Evolutionary conservation across 2,888 invertebrate genomes (phyloP), one percentile per base, ranked within the genome.

Genomic region (Prostheceraeus crozeri): DNA sequence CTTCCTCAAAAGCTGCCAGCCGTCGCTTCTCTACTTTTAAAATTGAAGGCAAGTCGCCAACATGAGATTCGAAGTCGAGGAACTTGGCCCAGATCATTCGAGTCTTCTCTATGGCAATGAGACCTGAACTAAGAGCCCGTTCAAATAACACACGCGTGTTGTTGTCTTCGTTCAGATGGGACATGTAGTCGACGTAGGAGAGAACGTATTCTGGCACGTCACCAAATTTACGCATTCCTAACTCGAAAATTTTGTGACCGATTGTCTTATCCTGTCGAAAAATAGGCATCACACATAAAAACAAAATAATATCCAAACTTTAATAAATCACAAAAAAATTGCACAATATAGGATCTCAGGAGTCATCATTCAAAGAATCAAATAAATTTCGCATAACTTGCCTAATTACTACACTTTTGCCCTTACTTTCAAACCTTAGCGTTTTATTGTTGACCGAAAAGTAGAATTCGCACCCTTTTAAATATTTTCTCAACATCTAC

Each of bases 81-180:
- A 98, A 99, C 63, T 88, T 81, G 79, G 96, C 94, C 98, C 98
- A 99, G 60, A 99, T 90, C 72, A 96, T 93, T 4, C 85, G 85
- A 6, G 91, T 90, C 76, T 89, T 86, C 71, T 93, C 90, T 0
- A 87, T 84, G 11, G 87, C 85, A 46, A 98, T 78, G 62, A 86
- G 87, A 45, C 89, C 90, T 0, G 91, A 89, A 19, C 57, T 89
- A 1, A 98, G 80, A 1, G 98, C 91, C 14, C 96, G 80, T 76
- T 98, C 98, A 78, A 96, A 99, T 36, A 99, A 79, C n/a, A 99
- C 98, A 55, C 98, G 81, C 0, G 98, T 99, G 76, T 99, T 98
- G 77, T 99, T 99, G 74, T 99, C 98, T 83, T 98, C 96, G 76
- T 99, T 99, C 35, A 98, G 80, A 83, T 96, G 94, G 6, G 93